Percentiles rank a stretch among this genome's conserved stretches.
phyloP scores from a whole-genome alignment of 2,888 invertebrate species.

The Lordiphosa andalusiaca region DNA sequence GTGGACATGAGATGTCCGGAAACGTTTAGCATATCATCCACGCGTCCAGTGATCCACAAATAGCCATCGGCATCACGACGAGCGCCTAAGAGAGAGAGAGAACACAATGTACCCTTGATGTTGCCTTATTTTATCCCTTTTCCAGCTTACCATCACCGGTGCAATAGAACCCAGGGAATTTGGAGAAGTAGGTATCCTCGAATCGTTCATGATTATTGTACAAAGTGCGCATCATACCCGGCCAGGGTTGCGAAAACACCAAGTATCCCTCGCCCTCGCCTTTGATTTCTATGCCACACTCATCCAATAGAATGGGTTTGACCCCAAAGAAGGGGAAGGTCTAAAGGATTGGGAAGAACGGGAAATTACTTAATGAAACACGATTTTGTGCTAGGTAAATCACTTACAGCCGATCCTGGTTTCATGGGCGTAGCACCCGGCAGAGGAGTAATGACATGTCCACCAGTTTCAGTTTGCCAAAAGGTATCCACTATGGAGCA shows the following conservation, averaged over 20 bases:
- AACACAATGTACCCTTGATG: too few relatives aligned
- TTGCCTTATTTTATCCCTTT: background rate
- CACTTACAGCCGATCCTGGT: slow-evolving; percentile 96
- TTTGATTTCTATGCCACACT: slow-evolving; percentile 90
- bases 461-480: slow-evolving; percentile 99
- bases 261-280: slow-evolving; percentile 96
- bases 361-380: background rate
- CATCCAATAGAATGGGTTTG: slow-evolving; percentile 91
- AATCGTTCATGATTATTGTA: slow-evolving; percentile 95
- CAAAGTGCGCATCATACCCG: slow-evolving; percentile 97
- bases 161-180: slow-evolving; percentile 98
- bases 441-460: slow-evolving; percentile 96
- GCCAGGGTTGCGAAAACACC: slow-evolving; percentile 97
- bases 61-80: slow-evolving; percentile 95
- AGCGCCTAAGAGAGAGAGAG: slow-evolving; percentile 86
- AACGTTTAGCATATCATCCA: slow-evolving; percentile 99
- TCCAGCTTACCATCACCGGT: slow-evolving; percentile 94
- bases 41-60: slow-evolving; percentile 97
- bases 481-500: slow-evolving; percentile 98
- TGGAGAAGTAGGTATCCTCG: slow-evolving; percentile 95
- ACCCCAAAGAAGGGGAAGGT: slow-evolving; percentile 99
- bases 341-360: slow-evolving; percentile 80
- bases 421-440: slow-evolving; percentile 98
- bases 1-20: slow-evolving; percentile 99
- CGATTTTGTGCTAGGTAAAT: background rate